Evolutionary conservation across 2,888 invertebrate species (phyloP).

Genomic region (Mythimna loreyi): DNA sequence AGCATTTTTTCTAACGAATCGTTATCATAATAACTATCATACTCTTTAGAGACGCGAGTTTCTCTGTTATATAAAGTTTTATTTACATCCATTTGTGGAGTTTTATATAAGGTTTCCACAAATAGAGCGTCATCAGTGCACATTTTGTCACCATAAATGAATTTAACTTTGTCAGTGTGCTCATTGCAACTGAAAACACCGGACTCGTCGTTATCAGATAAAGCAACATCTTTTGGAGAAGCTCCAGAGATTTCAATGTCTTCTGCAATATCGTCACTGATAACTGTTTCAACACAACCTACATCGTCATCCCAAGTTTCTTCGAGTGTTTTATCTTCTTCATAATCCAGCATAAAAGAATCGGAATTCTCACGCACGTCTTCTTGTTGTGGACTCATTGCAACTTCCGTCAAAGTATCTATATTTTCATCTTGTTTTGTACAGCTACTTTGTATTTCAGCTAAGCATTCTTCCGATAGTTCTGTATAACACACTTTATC

Average conservation of each 20-base stretch:
- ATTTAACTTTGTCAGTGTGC: constrained; percentile 76
- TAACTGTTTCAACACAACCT: constrained; percentile 86
- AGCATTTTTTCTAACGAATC: constrained; percentile 74
- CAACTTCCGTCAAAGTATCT: constrained; percentile 43
- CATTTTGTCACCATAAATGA: constrained; percentile 80
- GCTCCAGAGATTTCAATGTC: constrained; percentile 77
- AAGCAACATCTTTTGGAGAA: constrained; percentile 70
- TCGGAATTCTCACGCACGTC: constrained; percentile 66
- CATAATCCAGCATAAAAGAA: constrained; percentile 65
- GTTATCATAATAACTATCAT: constrained; percentile 68
- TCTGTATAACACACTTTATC: constrained; percentile 81
- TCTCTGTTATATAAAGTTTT: constrained; percentile 73
- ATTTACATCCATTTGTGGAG: constrained; percentile 83
- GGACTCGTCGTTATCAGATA: constrained; percentile 65
- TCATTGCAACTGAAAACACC: constrained; percentile 67
- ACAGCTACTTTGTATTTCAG: constrained; percentile 65
- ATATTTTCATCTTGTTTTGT: constrained; percentile 44
- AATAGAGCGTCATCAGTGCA: constrained; percentile 78
- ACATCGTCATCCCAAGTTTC: constrained; percentile 87
- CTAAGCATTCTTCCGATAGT: constrained; percentile 72
- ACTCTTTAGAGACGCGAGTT: constrained; percentile 53
- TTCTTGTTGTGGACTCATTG: constrained; percentile 42
- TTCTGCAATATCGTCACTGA: constrained; percentile 84
- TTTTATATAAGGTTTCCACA: constrained; percentile 81
- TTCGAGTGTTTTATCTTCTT: constrained; percentile 72